phyloP scores from a whole-genome alignment of 2,888 invertebrate species.

The Terebella lapidaria region DNA sequence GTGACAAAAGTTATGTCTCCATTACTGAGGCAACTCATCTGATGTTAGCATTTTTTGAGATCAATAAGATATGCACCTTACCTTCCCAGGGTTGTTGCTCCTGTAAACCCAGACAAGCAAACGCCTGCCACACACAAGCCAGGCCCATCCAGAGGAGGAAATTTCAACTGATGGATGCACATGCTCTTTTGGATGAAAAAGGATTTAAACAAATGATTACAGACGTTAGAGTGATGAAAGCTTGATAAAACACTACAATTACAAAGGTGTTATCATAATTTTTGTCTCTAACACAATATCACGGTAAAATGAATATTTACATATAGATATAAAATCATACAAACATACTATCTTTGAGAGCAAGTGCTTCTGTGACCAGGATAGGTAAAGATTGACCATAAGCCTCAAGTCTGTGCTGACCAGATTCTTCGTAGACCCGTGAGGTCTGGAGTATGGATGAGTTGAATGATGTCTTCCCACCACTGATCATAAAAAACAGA shows the following conservation, averaged over 20 bases:
- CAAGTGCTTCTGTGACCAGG: constrained; percentile 80
- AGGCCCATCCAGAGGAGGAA: constrained; percentile 67
- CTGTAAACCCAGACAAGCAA: constrained; percentile 72
- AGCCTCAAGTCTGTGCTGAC: constrained; percentile 3
- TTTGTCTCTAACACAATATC: too few relatives aligned
- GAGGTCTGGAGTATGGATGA: not conserved
- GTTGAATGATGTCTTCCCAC: too few relatives aligned
- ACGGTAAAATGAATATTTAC: too few relatives aligned
- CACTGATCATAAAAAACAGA: too few relatives aligned
- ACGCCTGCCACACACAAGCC: constrained; percentile 80
- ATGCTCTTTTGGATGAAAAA: not conserved
- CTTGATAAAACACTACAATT: too few relatives aligned
- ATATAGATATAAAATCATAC: too few relatives aligned
- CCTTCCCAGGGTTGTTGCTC: constrained; percentile 32
- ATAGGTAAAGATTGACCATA: constrained; percentile 81
- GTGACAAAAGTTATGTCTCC: not conserved
- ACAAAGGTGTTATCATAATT: too few relatives aligned
- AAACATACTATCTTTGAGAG: constrained; percentile 72
- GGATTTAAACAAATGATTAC: too few relatives aligned
- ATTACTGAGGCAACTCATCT: not conserved
- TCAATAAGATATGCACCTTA: constrained; percentile 20
- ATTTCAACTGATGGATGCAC: not conserved
- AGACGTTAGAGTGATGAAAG: too few relatives aligned
- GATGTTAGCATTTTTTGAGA: not conserved
- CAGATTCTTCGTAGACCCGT: constrained; percentile 1